These are phyloP conservation scores for Tetheella fluctuosa DNA, from an alignment of 2,888 invertebrate genomes.

Conservation along the genomic window DNA sequence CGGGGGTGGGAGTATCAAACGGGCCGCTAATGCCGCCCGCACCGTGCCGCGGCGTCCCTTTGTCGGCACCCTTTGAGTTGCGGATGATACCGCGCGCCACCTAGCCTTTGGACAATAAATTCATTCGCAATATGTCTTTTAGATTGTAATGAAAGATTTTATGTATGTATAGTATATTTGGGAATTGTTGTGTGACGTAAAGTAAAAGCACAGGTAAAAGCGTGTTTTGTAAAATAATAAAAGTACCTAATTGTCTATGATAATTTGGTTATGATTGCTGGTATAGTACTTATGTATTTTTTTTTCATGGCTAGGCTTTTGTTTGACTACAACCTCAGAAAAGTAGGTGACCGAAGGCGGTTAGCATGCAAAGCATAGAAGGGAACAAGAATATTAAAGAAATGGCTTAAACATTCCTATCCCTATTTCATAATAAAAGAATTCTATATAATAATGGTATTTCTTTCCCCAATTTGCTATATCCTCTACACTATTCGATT, in stretches of 20 bases:
- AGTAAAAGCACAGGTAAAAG: background rate
- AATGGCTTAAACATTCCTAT: too few species aligned
- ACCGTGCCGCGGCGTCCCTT: conserved; percentile 74
- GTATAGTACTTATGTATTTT: background rate
- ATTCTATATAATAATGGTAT: too few species aligned
- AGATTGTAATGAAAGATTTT: conserved; percentile 8
- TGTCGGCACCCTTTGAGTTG: conserved; percentile 82
- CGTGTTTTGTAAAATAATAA: background rate
- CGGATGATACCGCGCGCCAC: conserved; percentile 68
- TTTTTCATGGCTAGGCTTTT: too few species aligned
- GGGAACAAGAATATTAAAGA: too few species aligned
- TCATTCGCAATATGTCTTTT: conserved; percentile 13
- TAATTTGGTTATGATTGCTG: background rate
- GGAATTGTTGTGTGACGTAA: background rate
- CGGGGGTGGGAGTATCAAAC: conserved; percentile 71
- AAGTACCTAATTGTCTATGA: background rate
- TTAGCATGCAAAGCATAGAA: too few species aligned
- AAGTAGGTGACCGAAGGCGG: too few species aligned
- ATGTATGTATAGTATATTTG: conserved; percentile 3
- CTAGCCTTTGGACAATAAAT: conserved; percentile 44
- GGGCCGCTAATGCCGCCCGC: conserved; percentile 81
- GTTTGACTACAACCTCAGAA: too few species aligned
- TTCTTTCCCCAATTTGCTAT: too few species aligned
- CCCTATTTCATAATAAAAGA: too few species aligned
- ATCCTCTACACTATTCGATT: too few species aligned